Base-by-base conservation (phyloP, 2,113 vertebrate genomes). In the Pollachius pollachius region DNA sequence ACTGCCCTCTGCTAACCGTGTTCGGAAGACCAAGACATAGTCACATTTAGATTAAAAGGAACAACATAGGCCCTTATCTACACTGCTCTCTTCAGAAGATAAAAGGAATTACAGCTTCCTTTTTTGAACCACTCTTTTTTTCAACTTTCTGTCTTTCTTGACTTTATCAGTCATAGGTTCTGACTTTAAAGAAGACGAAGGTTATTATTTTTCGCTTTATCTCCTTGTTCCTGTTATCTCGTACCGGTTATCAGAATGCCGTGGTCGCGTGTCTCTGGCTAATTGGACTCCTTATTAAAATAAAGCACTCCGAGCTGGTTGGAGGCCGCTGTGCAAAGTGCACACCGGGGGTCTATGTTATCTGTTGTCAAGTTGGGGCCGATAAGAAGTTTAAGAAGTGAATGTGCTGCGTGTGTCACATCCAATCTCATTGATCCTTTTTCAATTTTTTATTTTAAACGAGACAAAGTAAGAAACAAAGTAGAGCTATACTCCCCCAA, bases 361-460 rank as follows among this genome's bases (percentile, higher is more conserved):
- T 81, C 80, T 77, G 73, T 64, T 83, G 70, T 81, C 80, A 73
- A 73, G 72, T 85, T 76, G 65, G 41, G 41, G 69, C 81, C 75
- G 54, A 82, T 83, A 71, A 48, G 62, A 83, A 85, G 69, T 74
- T 67, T 84, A 74, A 74, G 71, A 56, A 48, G 41, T 13, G 71
- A 65, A 60, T 68, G 67, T 57, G 71, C 76, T 86, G 85, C 82
- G 41, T 13, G 41, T 69, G 69, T 80, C 65, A 62, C 37, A 61
- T 74, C 69, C 79, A 83, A 76, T 79, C 72, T 64, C 79, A 82
- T 82, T 72, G 79, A 88, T 88, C 30, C 18, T 54, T 80, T 66
- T 72, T 78, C 21, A 23, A 23, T 23, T 23, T 6, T 1, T 62
- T 66, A 61, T 34, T 11, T 48, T 76, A 64, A 77, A 75, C 37